phyloP scores from a whole-genome alignment of 2,888 invertebrate species.

The Dynastes maya region DNA sequence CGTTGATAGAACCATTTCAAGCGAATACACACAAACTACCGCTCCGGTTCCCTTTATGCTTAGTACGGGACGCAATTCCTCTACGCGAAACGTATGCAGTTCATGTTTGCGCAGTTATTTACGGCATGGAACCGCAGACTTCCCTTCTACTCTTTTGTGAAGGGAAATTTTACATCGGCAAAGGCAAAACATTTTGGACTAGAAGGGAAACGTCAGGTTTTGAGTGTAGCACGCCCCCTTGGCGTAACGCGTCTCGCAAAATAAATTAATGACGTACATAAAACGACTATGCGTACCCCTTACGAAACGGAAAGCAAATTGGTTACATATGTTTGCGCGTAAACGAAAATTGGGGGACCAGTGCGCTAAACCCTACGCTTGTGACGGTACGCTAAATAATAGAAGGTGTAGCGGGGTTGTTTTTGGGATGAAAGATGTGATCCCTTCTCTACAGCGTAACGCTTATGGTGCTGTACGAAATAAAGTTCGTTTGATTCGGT shows the following conservation, averaged over 20 bases:
- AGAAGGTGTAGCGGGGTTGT: too few relatives aligned
- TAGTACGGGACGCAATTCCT: too few relatives aligned
- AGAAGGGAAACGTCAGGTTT: not conserved
- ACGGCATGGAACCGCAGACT: not conserved
- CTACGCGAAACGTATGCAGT: slow-evolving; percentile 2
- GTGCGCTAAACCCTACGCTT: not conserved
- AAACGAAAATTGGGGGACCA: not conserved
- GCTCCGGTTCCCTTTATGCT: too few relatives aligned
- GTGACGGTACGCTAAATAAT: too few relatives aligned
- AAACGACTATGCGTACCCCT: slow-evolving; percentile 8
- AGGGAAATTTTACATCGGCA: not conserved
- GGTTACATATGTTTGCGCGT: slow-evolving; percentile 3
- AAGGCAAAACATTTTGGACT: not conserved
- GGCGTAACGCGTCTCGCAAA: not conserved
- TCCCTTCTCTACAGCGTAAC: too few relatives aligned
- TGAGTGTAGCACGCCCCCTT: not conserved
- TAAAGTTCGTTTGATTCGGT: not conserved
- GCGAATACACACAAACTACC: too few relatives aligned
- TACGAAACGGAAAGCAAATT: slow-evolving; percentile 9
- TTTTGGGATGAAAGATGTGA: too few relatives aligned
- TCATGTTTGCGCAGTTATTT: slow-evolving; percentile 17
- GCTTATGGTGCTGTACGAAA: not conserved
- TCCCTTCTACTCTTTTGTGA: slow-evolving; percentile 8
- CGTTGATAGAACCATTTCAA: too few relatives aligned
- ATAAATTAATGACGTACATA: slow-evolving; percentile 15